Evolutionary conservation across 2,797 vertebrate genomes (phyloP), one percentile per base, ranked within the genome.

Genomic region (Scolopax bukidnonensis): DNA sequence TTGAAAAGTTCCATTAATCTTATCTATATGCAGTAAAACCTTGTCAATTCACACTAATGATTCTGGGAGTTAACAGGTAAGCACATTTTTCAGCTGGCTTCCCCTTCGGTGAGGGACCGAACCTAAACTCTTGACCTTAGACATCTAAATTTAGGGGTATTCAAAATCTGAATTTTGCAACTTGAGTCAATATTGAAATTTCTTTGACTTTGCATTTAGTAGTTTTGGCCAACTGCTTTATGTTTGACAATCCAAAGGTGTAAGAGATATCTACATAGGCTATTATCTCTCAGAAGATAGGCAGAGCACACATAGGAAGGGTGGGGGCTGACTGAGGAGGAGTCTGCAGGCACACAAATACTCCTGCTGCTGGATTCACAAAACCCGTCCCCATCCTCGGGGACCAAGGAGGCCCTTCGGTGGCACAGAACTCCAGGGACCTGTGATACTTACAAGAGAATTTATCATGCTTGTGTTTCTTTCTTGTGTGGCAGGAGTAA

Each of bases 241-340:
- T 97, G 86, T 97, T 97, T 97, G 96, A 93, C 95, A 89, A 95
- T 97, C 96, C 96, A 97, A 97, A 97, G 96, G 96, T 96, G 81
- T 96, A 83, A 61, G 64, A 96, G 93, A 90, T 96, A 95, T 2
- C 84, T 92, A 8, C 68, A 69, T 82, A 36, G 0, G 16, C 56
- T 83, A 40, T 93, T 90, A 97, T 94, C 95, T 94, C 33, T 57
- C 24, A 8, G 71, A 41, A 96, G 96, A 96, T 94, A 96, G 73
- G 41, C 64, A 91, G 75, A 95, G 45, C 91, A 92, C 81, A 94
- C 74, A 88, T 17, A 23, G 2, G 2, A 67, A 87, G 88, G 80
- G 87, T 84, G 85, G 67, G 86, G 88, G 70, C 80, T 90, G 65
- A 13, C 83, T 79, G 38, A 51, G 70, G 75, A 73, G 64, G 25